Evolutionary conservation across 2,888 invertebrate species (phyloP), one percentile per base, ranked within the genome.

Genomic region (Tetragnatha montana): DNA sequence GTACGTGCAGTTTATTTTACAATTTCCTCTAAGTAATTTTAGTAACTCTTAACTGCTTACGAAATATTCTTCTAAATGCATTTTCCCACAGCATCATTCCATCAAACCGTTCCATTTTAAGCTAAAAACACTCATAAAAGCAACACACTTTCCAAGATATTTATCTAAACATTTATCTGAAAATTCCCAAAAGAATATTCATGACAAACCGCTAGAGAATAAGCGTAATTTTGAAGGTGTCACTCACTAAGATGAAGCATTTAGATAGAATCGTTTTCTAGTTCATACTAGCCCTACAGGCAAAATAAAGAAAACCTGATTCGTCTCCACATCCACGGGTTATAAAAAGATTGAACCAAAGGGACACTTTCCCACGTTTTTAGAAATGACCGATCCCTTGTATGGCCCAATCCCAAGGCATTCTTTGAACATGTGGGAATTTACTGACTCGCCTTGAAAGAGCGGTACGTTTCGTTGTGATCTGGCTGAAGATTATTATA

Each of bases 301-400:
- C 60, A 60, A 60, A 60, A 60, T 4, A 17, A 60, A 60, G 60
- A 60, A 17, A 60, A 60, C 60, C 60, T 60, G 60, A 12, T 60
- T 60, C 60, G 14, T 17, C 12, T 12, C 60, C 60, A 8, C 17
- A 12, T 17, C 60, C 4, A 17, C 14, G 14, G 60, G 17, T 12
- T 12, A 17, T 12, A 60, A 60, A 60, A 60, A 60, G 4, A 17
- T 17, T 60, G 8, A 12, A 17, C 60, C 6, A 17, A 60, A 35
- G 49, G 74, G 74, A 74, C 74, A 74, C 74, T 74, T 74, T 74
- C 74, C 74, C 74, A 74, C 74, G 74, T 21, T 74, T 47, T 74
- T 22, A 19, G 74, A 74, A 74, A 74, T 35, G 74, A 47, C 74
- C 35, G 74, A 74, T 74, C 35, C n/a, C 22, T 74, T 12, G 17